Conservation (phyloP, 1,140 invertebrate genomes). For the Drosophila persimilis region DNA sequence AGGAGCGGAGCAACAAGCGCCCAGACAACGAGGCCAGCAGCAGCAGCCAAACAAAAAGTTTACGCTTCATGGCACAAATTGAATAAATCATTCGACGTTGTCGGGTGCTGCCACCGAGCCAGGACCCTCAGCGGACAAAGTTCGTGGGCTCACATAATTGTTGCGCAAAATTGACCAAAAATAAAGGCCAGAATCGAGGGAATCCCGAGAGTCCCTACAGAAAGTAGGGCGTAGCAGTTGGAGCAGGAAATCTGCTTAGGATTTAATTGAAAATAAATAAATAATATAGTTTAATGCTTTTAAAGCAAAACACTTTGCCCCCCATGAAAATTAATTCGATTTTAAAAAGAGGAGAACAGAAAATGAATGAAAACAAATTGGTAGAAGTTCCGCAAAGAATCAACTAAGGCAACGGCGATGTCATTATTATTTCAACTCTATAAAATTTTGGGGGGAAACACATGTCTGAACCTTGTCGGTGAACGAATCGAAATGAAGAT, state of each 20-base stretch:
- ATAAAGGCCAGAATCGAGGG: conserved; percentile 28
- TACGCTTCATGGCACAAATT: conserved; percentile 78
- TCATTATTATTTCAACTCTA: background rate
- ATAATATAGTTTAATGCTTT: conserved; percentile 39
- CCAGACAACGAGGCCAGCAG: conserved; percentile 26
- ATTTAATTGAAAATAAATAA: conserved; percentile 59
- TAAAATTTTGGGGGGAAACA: background rate
- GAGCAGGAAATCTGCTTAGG: conserved; percentile 17
- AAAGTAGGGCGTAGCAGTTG: background rate
- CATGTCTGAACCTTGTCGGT: conserved; percentile 9
- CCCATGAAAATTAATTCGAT: conserved; percentile 7
- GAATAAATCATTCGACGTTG: conserved; percentile 75
- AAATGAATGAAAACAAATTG: too few species aligned
- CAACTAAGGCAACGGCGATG: conserved; percentile 10
- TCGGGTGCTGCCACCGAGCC: conserved; percentile 34
- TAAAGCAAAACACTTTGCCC: conserved; percentile 5
- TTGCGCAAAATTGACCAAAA: conserved; percentile 59
- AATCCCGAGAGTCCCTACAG: too few species aligned
- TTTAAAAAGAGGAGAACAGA: background rate
- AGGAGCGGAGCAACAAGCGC: conserved; percentile 5
- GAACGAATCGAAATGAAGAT: conserved; percentile 33
- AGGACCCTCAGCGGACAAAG: background rate
- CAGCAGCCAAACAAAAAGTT: conserved; percentile 69
- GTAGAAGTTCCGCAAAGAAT: too few species aligned
- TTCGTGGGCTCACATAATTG: conserved; percentile 63